These are phyloP conservation scores for Rostratula benghalensis DNA, from an alignment of 2,113 vertebrate species.

Conservation along the genomic window DNA sequence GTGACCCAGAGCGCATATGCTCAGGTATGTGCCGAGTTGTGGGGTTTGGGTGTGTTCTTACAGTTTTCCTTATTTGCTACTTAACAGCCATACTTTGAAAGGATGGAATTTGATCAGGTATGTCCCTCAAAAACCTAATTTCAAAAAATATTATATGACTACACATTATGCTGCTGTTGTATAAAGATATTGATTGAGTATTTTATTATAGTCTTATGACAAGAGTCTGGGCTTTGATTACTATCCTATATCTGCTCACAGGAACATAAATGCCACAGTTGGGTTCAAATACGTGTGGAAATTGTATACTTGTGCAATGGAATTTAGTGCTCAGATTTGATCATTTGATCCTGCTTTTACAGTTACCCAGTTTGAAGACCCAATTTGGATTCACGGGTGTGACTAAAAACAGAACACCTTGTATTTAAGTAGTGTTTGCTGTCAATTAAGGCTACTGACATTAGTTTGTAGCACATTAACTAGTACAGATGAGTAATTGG, in stretches of 20 bases:
- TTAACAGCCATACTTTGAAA: not conserved
- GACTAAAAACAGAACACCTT: not conserved
- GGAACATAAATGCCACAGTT: not conserved
- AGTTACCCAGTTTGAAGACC: not conserved
- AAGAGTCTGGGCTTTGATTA: not conserved
- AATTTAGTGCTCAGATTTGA: not conserved
- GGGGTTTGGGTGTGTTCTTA: not conserved
- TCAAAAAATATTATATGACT: not conserved
- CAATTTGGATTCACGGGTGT: not conserved
- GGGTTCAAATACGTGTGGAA: not conserved
- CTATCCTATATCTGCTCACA: not conserved
- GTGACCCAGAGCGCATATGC: conserved; percentile 97
- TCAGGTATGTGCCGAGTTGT: conserved; percentile 78
- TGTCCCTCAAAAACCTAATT: not conserved
- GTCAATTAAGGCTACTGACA: not conserved
- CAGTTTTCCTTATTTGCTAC: not conserved
- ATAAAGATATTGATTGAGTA: not conserved
- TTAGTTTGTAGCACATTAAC: not conserved
- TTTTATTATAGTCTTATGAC: not conserved
- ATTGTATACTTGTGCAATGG: not conserved
- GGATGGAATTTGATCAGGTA: not conserved
- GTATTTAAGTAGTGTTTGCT: not conserved
- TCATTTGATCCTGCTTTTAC: not conserved
- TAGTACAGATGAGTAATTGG: not conserved
- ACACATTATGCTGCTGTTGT: not conserved